phyloP scores from a whole-genome alignment of 2,888 invertebrate genomes.

The Neoaliturus tenellus region DNA sequence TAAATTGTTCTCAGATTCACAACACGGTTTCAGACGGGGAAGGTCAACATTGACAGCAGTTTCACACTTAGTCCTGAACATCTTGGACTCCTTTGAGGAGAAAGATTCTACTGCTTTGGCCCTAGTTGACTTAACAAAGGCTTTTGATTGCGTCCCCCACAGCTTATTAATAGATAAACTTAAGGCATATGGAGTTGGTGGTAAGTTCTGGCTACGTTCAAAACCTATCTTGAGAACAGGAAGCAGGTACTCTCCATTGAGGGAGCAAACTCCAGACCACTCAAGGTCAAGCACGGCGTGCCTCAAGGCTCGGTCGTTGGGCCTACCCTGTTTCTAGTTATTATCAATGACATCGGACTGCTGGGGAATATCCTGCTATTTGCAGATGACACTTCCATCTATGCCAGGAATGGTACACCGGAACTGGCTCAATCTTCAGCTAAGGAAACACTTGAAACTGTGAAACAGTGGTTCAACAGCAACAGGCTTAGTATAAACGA shows the following conservation, averaged over 20 bases:
- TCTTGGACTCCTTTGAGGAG: background rate
- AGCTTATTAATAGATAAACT: conserved; percentile 27
- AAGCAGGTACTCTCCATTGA: conserved; percentile 1
- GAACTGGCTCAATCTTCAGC: too few species aligned
- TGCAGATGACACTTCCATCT: too few species aligned
- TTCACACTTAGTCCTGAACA: too few species aligned
- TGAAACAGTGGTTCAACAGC: too few species aligned
- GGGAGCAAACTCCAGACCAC: background rate
- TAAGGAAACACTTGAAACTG: too few species aligned
- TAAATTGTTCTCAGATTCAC: background rate
- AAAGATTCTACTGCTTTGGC: background rate
- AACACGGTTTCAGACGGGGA: conserved; percentile 17
- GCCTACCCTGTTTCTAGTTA: too few species aligned
- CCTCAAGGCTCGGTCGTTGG: too few species aligned
- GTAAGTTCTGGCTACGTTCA: background rate
- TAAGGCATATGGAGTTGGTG: background rate
- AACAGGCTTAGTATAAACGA: too few species aligned
- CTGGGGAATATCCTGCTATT: too few species aligned
- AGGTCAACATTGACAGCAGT: background rate
- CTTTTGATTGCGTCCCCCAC: conserved; percentile 40
- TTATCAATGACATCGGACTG: too few species aligned
- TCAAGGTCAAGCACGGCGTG: too few species aligned
- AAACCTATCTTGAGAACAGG: conserved; percentile 29
- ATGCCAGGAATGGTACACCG: too few species aligned
- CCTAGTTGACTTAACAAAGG: conserved; percentile 37